Percentiles rank a stretch among this genome's conserved stretches.
These are phyloP conservation scores for Nomada fabriciana DNA, from an alignment of 2,888 invertebrate species.

Conservation along the genomic window DNA sequence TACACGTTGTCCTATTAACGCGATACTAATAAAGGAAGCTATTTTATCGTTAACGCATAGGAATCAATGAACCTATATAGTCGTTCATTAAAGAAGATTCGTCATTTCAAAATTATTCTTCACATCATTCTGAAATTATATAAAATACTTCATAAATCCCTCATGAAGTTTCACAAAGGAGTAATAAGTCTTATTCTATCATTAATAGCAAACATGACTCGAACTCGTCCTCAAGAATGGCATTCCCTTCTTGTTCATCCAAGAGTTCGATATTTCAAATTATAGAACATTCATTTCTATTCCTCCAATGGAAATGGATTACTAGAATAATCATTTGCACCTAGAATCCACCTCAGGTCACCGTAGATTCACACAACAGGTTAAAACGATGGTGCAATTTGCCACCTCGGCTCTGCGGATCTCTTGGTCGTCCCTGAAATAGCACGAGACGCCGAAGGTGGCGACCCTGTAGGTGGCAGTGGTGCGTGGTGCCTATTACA, in stretches of 20 bases:
- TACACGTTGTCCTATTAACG: not conserved
- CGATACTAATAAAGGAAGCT: not conserved
- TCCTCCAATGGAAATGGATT: not conserved
- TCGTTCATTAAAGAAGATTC: not conserved
- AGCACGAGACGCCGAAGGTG: slow-evolving; percentile 40
- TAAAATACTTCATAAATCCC: not conserved
- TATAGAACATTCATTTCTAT: too few species aligned
- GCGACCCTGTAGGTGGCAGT: slow-evolving; percentile 43
- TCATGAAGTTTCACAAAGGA: too few species aligned
- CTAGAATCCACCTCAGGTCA: slow-evolving; percentile 3
- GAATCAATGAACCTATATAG: not conserved
- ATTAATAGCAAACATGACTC: too few species aligned
- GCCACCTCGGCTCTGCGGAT: slow-evolving; percentile 1
- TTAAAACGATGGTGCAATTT: not conserved
- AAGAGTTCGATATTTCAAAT: not conserved
- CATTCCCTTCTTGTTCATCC: too few species aligned
- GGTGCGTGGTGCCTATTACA: slow-evolving; percentile 75
- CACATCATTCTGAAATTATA: not conserved
- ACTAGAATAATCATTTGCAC: not conserved
- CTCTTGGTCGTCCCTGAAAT: slow-evolving; percentile 41
- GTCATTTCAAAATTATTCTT: too few species aligned
- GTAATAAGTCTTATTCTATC: too few species aligned
- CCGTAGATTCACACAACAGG: not conserved
- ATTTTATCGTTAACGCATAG: not conserved
- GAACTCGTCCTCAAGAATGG: too few species aligned